Conservation (phyloP, 2,113 vertebrate species). For the Nerophis lumbriciformis region DNA sequence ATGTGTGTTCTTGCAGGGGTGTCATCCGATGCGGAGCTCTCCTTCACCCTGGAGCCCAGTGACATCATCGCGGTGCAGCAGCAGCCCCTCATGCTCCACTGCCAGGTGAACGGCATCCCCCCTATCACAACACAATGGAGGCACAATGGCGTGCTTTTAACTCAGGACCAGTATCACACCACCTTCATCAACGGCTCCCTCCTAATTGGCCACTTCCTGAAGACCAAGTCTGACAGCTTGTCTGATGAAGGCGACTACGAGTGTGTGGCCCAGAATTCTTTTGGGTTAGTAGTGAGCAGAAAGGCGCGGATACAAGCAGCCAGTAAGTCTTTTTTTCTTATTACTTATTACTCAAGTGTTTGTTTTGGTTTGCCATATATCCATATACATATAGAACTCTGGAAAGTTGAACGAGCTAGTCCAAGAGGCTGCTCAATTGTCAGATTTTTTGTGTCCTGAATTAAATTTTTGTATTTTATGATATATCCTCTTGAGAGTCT, state of each 20-base stretch:
- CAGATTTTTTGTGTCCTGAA: too few species aligned
- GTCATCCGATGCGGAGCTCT: conserved; percentile 78
- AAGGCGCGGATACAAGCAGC: conserved; percentile 92
- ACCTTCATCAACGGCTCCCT: conserved; percentile 87
- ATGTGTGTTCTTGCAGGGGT: conserved; percentile 69
- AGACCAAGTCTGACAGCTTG: conserved; percentile 69
- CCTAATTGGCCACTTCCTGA: conserved; percentile 81
- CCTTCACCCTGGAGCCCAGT: conserved; percentile 88
- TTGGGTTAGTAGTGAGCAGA: conserved; percentile 90
- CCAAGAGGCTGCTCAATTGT: too few species aligned
- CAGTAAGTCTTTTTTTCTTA: conserved; percentile 77
- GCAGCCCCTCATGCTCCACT: conserved; percentile 85
- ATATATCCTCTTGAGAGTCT: too few species aligned
- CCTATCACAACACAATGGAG: conserved; percentile 90
- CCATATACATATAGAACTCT: neutral
- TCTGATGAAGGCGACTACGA: conserved; percentile 96
- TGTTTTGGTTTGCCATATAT: neutral
- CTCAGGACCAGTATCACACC: conserved; percentile 71
- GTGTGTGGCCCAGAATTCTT: conserved; percentile 89
- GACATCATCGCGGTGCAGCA: conserved; percentile 88
- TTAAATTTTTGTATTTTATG: too few species aligned
- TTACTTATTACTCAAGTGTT: neutral
- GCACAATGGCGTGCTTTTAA: conserved; percentile 76
- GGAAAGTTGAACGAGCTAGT: too few species aligned
- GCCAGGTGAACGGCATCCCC: conserved; percentile 87